phyloP scores from a whole-genome alignment of 2,797 vertebrate genomes.

The Phylloscopus collybita region DNA sequence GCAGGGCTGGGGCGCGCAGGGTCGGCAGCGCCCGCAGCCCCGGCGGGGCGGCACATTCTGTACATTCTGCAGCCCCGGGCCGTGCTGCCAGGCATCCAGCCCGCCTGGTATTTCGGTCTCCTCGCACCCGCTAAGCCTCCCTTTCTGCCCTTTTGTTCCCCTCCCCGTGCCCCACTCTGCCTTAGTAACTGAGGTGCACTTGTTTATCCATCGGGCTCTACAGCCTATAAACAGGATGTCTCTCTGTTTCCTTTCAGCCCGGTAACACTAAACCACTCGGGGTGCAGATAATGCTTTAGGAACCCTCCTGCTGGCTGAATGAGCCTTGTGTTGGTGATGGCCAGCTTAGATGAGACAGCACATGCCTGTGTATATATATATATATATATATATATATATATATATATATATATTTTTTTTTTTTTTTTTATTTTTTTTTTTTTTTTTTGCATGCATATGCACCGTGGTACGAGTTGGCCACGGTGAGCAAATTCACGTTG shows the following conservation, averaged over 20 bases:
- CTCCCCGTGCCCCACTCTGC: background rate
- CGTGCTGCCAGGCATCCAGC: background rate
- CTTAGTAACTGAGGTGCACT: background rate
- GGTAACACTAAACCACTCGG: background rate
- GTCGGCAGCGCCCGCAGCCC: background rate
- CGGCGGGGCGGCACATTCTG: background rate
- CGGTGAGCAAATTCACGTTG: background rate
- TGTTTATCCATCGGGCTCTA: conserved; percentile 47
- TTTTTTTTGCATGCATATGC: background rate
- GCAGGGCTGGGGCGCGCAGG: background rate
- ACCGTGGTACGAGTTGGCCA: background rate
- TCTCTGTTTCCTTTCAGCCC: conserved; percentile 55
- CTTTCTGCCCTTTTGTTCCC: background rate
- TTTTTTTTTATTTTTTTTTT: too few relatives aligned
- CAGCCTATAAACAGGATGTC: conserved; percentile 66
- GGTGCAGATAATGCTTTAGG: background rate
- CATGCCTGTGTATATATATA: background rate
- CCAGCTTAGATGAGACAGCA: background rate
- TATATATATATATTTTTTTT: too few relatives aligned
- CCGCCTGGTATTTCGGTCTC: background rate
- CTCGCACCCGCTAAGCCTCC: background rate
- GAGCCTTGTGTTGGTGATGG: background rate
- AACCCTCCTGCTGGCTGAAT: background rate
- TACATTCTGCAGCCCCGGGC: conserved; percentile 24
- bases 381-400: background rate